Evolutionary conservation across 2,888 invertebrate species (phyloP).

Genomic region (Agriopis leucophaearia): DNA sequence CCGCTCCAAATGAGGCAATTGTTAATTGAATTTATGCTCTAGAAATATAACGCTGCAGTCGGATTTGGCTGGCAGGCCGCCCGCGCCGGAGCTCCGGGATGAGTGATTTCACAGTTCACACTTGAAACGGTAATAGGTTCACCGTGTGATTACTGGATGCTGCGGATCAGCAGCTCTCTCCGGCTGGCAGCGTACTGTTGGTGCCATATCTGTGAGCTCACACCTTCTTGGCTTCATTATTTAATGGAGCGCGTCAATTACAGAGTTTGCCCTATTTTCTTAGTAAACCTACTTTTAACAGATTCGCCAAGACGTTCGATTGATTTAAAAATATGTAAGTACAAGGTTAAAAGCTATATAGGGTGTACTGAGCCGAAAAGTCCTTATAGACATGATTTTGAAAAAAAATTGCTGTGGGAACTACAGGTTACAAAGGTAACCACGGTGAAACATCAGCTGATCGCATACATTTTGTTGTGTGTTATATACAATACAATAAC

Average conservation of each 20-base stretch:
- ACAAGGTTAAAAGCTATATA: too few species aligned
- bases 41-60: slow-evolving; percentile 48
- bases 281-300: background rate
- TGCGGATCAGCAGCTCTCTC: slow-evolving; percentile 58
- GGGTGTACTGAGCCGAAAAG: too few species aligned
- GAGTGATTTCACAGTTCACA: slow-evolving; percentile 70
- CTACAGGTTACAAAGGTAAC: too few species aligned
- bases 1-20: slow-evolving; percentile 52
- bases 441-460: too few species aligned
- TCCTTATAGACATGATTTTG: too few species aligned
- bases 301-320: background rate
- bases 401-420: too few species aligned
- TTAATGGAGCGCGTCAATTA: slow-evolving; percentile 7
- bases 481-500: too few species aligned
- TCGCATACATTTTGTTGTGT: too few species aligned
- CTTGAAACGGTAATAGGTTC: slow-evolving; percentile 66
- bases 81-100: slow-evolving; percentile 36
- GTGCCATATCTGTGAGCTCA: slow-evolving; percentile 51
- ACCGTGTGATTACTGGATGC: slow-evolving; percentile 66
- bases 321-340: background rate
- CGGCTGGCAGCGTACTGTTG: slow-evolving; percentile 50
- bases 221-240: slow-evolving; percentile 30
- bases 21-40: slow-evolving; percentile 52
- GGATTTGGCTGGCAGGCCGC: slow-evolving; percentile 49
- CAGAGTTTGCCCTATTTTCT: background rate